These are phyloP conservation scores for Polyommatus iphigenia DNA, from an alignment of 2,888 invertebrate species.

Conservation along the genomic window DNA sequence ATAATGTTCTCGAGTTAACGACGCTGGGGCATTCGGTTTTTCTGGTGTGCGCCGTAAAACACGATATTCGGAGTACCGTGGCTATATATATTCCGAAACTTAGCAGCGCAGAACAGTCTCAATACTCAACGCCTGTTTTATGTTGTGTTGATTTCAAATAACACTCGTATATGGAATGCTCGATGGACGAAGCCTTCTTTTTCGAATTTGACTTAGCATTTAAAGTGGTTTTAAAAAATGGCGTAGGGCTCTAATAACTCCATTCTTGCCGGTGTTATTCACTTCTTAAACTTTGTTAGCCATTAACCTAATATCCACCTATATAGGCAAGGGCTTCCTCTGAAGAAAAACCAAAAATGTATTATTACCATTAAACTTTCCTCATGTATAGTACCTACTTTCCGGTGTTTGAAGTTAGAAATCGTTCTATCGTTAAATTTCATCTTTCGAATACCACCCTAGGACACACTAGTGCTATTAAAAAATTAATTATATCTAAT, in stretches of 20 bases:
- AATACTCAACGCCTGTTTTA: conserved; percentile 50
- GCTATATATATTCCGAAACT: conserved; percentile 60
- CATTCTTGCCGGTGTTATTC: no score
- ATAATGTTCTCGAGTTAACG: conserved; percentile 78
- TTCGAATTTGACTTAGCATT: not conserved
- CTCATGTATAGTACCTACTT: no score
- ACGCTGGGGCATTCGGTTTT: conserved; percentile 68
- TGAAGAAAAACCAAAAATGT: not conserved
- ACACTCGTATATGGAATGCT: not conserved
- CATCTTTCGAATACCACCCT: not conserved
- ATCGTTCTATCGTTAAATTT: not conserved
- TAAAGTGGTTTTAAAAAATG: no score
- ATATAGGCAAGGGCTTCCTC: no score
- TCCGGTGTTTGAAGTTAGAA: not conserved
- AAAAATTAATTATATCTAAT: conserved; percentile 42
- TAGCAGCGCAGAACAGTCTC: conserved; percentile 57
- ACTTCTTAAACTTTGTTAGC: no score
- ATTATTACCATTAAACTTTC: no score
- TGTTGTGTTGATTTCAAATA: conserved; percentile 46
- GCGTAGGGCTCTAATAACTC: no score
- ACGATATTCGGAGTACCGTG: conserved; percentile 65
- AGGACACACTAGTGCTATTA: not conserved
- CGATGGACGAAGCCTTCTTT: not conserved
- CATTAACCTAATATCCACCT: no score
- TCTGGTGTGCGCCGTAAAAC: conserved; percentile 72